Base-by-base conservation (phyloP, 1,140 invertebrate species). In the Drosophila pachea region DNA sequence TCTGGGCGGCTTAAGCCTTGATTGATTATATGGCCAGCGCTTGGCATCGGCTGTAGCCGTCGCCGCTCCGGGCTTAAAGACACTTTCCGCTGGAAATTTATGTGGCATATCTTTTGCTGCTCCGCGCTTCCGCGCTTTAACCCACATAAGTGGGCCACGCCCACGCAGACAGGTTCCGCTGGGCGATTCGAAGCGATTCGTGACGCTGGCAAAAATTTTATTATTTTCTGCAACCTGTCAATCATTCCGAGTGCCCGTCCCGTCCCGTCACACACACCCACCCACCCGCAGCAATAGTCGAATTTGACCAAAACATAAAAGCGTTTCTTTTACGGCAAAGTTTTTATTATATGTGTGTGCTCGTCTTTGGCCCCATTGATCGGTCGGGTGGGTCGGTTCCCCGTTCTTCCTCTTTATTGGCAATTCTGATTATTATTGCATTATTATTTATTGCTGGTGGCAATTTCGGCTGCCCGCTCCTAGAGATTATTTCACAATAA, bases 401-500 rank as follows among this genome's bases (percentile, higher is more conserved):
- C 5, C 11, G 2, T 6, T 7, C 12, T 14, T 7, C 40, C 12
- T 14, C 40, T 16, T 14, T 7, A 68, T 83, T 83, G 64, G 49
- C 64, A 52, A 40, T 66, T 77, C 35, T 68, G 60, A 69, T 82
- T 61, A 74, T 78, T 78, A 78, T 83, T 75, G 78, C 68, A 75
- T 65, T 64, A 58, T 52, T 69, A 75, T 82, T 82, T 82, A 83
- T 84, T 61, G 47, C 38, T 50, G 61, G 52, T 47, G 14, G 62
- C 61, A 53, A 54, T 66, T 67, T 59, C 31, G 9, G 5, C 12
- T 40, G 6, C 7, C 31, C 50, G 52, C 55, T 78, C 69, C 78
- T 76, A 78, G 54, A 48, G 61, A 84, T 78, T 78, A 84, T 70
- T 78, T 83, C 62, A 68, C 76, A 75, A 83, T 83, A 84, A 76